Evolutionary conservation across 2,797 vertebrate species (phyloP).

Genomic region (Amblyopsis hoosieri): DNA sequence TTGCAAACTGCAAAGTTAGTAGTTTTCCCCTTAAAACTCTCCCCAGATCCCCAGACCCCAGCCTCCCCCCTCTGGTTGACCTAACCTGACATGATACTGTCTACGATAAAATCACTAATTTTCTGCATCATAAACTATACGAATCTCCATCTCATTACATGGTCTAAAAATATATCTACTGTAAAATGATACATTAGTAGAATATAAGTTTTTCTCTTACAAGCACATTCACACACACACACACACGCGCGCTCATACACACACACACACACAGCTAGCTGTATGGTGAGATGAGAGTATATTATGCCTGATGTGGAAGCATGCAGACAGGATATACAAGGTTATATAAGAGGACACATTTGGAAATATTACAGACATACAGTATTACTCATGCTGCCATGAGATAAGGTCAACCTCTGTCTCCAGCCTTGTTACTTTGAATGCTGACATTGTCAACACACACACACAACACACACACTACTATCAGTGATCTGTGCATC

Average conservation of each 20-base stretch:
- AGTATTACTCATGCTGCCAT: not conserved
- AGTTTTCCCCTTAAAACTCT: too few species aligned
- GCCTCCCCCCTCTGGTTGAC: too few species aligned
- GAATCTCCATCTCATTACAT: too few species aligned
- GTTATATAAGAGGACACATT: not conserved
- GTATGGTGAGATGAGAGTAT: not conserved
- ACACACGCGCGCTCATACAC: not conserved
- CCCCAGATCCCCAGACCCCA: too few species aligned
- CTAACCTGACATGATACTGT: too few species aligned
- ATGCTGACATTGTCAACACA: conserved; percentile 10
- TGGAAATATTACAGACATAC: not conserved
- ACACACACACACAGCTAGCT: conserved; percentile 11
- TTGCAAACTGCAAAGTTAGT: too few species aligned
- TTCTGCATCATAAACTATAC: too few species aligned
- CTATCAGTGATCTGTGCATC: too few species aligned
- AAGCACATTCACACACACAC: conserved; percentile 5
- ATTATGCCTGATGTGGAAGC: not conserved
- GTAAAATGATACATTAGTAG: not conserved
- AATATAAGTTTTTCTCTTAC: too few species aligned
- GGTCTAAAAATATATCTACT: too few species aligned
- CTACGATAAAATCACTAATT: too few species aligned
- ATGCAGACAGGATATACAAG: conserved; percentile 2
- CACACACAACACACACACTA: not conserved
- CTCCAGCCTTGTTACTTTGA: not conserved
- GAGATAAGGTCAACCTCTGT: not conserved